Evolutionary conservation across 2,113 vertebrate species (phyloP).

Genomic region (Narcine bancroftii): DNA sequence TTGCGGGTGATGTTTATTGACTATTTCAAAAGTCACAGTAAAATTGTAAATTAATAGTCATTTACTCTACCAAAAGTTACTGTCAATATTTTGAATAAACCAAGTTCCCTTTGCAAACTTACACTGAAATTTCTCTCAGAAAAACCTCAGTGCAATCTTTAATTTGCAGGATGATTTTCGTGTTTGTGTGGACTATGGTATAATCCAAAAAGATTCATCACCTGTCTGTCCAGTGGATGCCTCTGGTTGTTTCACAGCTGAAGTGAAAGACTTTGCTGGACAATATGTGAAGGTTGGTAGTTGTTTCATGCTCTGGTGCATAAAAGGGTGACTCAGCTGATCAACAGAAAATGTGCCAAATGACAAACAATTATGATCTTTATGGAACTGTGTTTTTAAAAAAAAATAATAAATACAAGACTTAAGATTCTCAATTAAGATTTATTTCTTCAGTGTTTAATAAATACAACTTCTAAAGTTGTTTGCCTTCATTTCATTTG

Average conservation of each 20-base stretch:
- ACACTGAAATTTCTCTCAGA: neutral
- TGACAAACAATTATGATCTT: neutral
- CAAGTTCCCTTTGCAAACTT: neutral
- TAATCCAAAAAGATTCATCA: slow-evolving; percentile 85
- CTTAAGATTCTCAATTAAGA: neutral
- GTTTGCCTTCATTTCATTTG: neutral
- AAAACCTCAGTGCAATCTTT: neutral
- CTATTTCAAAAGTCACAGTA: neutral
- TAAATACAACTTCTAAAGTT: neutral
- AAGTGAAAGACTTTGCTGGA: slow-evolving; percentile 84
- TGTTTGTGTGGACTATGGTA: slow-evolving; percentile 81
- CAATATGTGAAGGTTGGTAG: slow-evolving; percentile 91
- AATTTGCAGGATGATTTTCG: slow-evolving; percentile 80
- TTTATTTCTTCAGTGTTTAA: neutral
- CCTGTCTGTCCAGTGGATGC: slow-evolving; percentile 90
- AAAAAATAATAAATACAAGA: too few relatives aligned
- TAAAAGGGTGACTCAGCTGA: neutral
- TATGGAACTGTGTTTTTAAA: too few relatives aligned
- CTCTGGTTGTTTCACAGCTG: slow-evolving; percentile 84
- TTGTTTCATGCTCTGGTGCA: neutral
- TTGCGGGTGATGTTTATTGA: slow-evolving; percentile 3
- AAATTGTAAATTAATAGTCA: neutral
- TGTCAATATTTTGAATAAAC: neutral
- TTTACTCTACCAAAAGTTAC: neutral
- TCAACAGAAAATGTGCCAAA: neutral